Evolutionary conservation across 2,113 vertebrate genomes (phyloP), one percentile per base, ranked within the genome.

Genomic region (Vanacampus margaritifer): DNA sequence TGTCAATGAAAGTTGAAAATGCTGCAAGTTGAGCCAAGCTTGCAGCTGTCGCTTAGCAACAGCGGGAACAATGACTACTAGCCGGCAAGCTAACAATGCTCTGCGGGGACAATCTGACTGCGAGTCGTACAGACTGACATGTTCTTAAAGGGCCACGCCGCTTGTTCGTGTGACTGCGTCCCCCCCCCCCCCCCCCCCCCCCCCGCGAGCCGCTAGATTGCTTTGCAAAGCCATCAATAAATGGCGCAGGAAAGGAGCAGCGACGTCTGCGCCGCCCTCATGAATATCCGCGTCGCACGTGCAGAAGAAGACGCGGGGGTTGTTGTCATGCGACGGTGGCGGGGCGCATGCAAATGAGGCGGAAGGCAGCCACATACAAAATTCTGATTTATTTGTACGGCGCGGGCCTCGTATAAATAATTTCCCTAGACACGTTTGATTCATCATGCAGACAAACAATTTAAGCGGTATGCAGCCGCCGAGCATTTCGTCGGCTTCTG

Each of bases 361-460:
- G 9, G 24, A 24, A 39, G 13, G 37, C 59, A 62, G 58, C 21
- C 35, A 39, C 58, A 14, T 37, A 78, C 67, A 83, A 84, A 81
- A 69, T 5, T 24, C 77, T 71, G 75, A 87, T 87, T 89, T 90
- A 86, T 87, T 89, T 90, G 79, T 81, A 84, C 77, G 82, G 83
- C 75, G 67, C 60, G 48, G 62, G 24, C 64, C 81, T 78, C 71
- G 78, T 86, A 82, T 86, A 87, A 86, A 86, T 86, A 86, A 88
- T 86, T 78, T 71, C 75, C 70, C 79, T 17, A 68, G 85, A 89
- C 84, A 83, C 69, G 46, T 86, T 81, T 87, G 85, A 89, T 90
- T 88, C 86, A 90, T 89, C 83, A 89, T 66, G 75, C 71, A 84
- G 77, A 82, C 76, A 87, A 90, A 90, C 87, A 89, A 86, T 90